Evolutionary conservation across 2,888 invertebrate genomes (phyloP), one percentile per base, ranked within the genome.

Genomic region (Rhagonycha fulva): DNA sequence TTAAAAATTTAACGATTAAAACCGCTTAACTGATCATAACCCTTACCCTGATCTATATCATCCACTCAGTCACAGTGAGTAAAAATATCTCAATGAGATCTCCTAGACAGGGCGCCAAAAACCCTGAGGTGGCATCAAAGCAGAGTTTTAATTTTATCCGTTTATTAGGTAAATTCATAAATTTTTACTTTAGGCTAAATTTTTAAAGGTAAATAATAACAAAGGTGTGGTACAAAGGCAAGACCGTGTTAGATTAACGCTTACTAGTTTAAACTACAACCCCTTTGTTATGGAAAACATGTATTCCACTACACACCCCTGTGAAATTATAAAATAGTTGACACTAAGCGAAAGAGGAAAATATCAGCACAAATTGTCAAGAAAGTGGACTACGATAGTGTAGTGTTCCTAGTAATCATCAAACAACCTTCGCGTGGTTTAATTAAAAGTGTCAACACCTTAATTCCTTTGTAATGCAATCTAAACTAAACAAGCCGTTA

Each of bases 401-500:
- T 76, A 60, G 47, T 30, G 28, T 68, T 32, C 63, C 23, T 62
- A 70, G 62, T 26, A 68, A 14, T 66, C 23, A 47, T 14, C 67
- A 60, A 26, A 70, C 70, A 47, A 32, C 68, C 71, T 62, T 32
- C 11, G 62, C 71, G 73, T 68, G 76, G 60, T 68, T 72, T 76
- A 74, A 76, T 76, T 76, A 76, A 76, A 76, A 74, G 76, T 76
- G 76, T 74, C 76, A 74, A 76, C 73, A 76, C 76, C 76, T 74
- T 74, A 68, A 73, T 68, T 74, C 73, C 76, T 76, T 76, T 76
- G 73, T 76, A 76, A 76, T 61, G 26, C 19, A 66, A 76, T 76
- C 70, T 68, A 28, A 67, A 74, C 71, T 68, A 69, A 71, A 73
- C 71, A 71, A 73, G 62, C 71, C 62, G 71, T 74, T 66, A 71